Conservation (phyloP, 2,888 invertebrate genomes). For the Hemithea aestivaria region DNA sequence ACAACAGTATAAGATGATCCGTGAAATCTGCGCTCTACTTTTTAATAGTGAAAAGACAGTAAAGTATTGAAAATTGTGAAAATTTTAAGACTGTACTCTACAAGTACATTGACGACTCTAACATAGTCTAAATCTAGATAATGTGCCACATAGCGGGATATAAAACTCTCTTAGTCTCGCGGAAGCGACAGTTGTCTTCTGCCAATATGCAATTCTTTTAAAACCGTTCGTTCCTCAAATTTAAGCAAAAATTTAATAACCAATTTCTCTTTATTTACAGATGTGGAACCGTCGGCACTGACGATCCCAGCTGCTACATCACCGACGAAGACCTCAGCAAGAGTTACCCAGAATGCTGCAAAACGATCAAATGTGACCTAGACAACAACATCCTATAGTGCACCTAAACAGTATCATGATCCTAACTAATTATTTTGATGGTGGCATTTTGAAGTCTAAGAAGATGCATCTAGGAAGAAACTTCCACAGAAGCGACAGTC, state of each 20-base stretch:
- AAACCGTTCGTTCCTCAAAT: too few species aligned
- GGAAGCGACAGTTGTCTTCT: too few species aligned
- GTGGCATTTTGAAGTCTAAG: constrained; percentile 18
- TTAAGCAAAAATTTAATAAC: background rate
- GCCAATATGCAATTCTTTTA: too few species aligned
- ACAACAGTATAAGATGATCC: too few species aligned
- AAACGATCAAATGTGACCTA: constrained; percentile 43
- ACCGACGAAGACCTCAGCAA: constrained; percentile 42
- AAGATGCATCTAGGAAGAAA: background rate
- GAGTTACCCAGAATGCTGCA: constrained; percentile 56
- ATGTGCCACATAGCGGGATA: too few species aligned
- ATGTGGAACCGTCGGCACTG: constrained; percentile 41
- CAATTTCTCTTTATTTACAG: constrained; percentile 38
- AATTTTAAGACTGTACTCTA: too few species aligned
- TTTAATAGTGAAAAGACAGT: too few species aligned
- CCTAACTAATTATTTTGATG: constrained; percentile 27
- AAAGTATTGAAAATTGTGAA: too few species aligned
- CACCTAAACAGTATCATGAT: constrained; percentile 13
- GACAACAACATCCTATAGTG: constrained; percentile 43
- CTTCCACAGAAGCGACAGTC: background rate
- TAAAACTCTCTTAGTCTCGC: too few species aligned
- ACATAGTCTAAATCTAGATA: too few species aligned
- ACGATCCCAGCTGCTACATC: constrained; percentile 42
- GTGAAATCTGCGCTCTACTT: too few species aligned
- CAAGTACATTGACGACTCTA: too few species aligned